These are phyloP conservation scores for Sebastiscus tertius DNA, from an alignment of 2,797 vertebrate genomes.

Conservation along the genomic window DNA sequence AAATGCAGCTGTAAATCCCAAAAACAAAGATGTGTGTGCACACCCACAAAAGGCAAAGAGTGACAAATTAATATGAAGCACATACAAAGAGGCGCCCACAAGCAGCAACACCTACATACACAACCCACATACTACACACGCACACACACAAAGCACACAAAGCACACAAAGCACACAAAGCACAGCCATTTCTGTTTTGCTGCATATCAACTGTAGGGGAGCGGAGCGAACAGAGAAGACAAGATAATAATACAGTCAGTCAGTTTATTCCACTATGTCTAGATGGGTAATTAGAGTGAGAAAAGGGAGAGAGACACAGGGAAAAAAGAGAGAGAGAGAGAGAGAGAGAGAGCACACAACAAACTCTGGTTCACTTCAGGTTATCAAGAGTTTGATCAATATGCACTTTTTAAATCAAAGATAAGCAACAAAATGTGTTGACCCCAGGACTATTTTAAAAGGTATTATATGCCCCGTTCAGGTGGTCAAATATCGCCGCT, in stretches of 20 bases:
- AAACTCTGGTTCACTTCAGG: conserved; percentile 1
- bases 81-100: conserved; percentile 15
- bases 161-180: not conserved
- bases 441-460: not conserved
- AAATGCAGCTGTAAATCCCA: conserved; percentile 12
- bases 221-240: conserved; percentile 50
- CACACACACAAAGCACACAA: not conserved
- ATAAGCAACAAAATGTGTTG: not conserved
- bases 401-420: not conserved
- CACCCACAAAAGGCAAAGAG: conserved; percentile 20
- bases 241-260: conserved; percentile 61
- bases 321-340: not conserved
- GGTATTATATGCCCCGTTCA: too few species aligned
- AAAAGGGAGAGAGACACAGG: conserved; percentile 2
- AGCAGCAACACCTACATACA: conserved; percentile 20
- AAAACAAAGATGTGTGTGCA: conserved; percentile 27
- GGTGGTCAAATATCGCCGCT: too few species aligned
- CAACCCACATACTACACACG: conserved; percentile 1
- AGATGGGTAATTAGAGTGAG: conserved; percentile 51
- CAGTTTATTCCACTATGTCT: conserved; percentile 41
- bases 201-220: conserved; percentile 49
- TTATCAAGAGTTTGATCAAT: not conserved
- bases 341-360: not conserved
- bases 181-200: conserved; percentile 37
- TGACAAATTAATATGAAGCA: conserved; percentile 53